Evolutionary conservation across 2,113 vertebrate species (phyloP).

Genomic region (Mus musculus): GRCm39 chr6:38841001-38841500

Average conservation of each 20-base stretch:
- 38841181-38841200: neutral
- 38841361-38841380: constrained; percentile 33
- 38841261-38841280: neutral
- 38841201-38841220: neutral
- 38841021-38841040: too few species aligned
- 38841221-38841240: neutral
- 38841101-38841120: too few species aligned
- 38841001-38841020: neutral
- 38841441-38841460: neutral
- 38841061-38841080: too few species aligned
- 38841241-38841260: neutral
- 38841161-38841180: neutral
- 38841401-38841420: neutral
- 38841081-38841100: too few species aligned
- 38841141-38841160: neutral
- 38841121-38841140: neutral
- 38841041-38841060: too few species aligned
- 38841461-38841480: neutral
- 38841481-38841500: neutral
- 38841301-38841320: neutral
- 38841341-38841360: neutral
- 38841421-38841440: neutral
- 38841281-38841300: neutral
- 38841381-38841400: neutral
- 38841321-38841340: neutral